Evolutionary conservation across 2,888 invertebrate genomes (phyloP), one percentile per base, ranked within the genome.

Genomic region (Unio pictorum): DNA sequence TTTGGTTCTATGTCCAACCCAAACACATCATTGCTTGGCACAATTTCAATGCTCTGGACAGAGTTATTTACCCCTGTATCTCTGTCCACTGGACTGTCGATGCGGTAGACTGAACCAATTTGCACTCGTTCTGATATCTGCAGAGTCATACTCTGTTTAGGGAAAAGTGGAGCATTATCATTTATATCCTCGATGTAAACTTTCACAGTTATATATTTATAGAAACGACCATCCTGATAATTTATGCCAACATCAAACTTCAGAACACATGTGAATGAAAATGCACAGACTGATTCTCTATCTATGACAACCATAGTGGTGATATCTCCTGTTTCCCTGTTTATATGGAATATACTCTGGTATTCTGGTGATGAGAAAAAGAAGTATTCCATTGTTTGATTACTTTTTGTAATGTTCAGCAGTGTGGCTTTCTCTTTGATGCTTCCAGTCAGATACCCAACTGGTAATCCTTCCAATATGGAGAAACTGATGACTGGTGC

Each of bases 91-190:
- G 79, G 76, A 70, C 69, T 69, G 56, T 59, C 34, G 55, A 76
- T 71, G 20, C 61, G 20, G 65, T 65, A 70, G n/a, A 65, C 60
- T 8, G 65, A 55, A 61, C 71, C 69, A 26, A 73, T 56, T 8
- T 69, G 55, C 17, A 62, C 71, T n/a, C 73, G 67, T 64, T 79
- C 79, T 18, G 73, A 66, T 34, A 79, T 69, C 4, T 57, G 57
- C 4, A 74, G 55, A 18, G 61, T 68, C 61, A 68, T 28, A n/a
- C 54, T 60, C 30, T 72, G 63, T n/a, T 59, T 30, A 5, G 76
- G 68, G 69, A 84, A 84, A 59, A 63, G 59, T 18, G 84, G 84
- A 15, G 76, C 45, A 67, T 84, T 80, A 65, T 84, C 84, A 71
- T 84, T 84, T 15, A 76, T 74, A 71, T 84, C 84, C 59, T 74